Evolutionary conservation across 1,140 invertebrate species (phyloP).

Genomic region (Tetragnatha versicolor): DNA sequence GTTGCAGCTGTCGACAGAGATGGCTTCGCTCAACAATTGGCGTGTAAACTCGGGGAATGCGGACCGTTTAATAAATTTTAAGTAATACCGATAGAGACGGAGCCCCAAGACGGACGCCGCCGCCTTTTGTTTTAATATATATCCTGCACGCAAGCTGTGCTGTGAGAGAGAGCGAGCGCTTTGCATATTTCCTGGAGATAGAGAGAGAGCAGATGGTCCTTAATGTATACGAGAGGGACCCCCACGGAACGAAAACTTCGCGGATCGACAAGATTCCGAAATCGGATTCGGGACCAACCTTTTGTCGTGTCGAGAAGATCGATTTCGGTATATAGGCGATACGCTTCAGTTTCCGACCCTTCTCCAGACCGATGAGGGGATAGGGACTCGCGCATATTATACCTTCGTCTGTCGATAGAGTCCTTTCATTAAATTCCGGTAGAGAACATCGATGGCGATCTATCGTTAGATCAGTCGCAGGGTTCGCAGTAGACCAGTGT

Average conservation of each 20-base stretch:
- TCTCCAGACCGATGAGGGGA: too few relatives aligned
- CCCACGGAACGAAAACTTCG: background rate
- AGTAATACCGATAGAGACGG: constrained; percentile 38
- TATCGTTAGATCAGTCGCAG: too few relatives aligned
- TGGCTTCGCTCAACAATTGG: constrained; percentile 47
- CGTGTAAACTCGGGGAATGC: constrained; percentile 51
- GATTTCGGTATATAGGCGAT: background rate
- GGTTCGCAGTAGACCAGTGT: too few relatives aligned
- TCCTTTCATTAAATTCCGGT: too few relatives aligned
- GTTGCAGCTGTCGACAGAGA: background rate
- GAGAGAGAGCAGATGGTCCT: constrained; percentile 40
- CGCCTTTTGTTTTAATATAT: constrained; percentile 48
- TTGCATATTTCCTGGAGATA: constrained; percentile 41
- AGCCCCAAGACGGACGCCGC: background rate
- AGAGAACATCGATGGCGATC: too few relatives aligned
- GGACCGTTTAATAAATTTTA: constrained; percentile 54
- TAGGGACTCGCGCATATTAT: too few relatives aligned
- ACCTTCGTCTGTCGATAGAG: too few relatives aligned
- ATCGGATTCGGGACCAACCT: background rate
- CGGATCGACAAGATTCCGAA: background rate
- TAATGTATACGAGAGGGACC: constrained; percentile 41
- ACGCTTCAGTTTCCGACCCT: too few relatives aligned
- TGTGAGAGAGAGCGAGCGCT: constrained; percentile 2
- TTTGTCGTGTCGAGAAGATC: constrained; percentile 4
- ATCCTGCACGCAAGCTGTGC: constrained; percentile 37